phyloP scores from a whole-genome alignment of 2,888 invertebrate species.

The Epirrhoe alternata region DNA sequence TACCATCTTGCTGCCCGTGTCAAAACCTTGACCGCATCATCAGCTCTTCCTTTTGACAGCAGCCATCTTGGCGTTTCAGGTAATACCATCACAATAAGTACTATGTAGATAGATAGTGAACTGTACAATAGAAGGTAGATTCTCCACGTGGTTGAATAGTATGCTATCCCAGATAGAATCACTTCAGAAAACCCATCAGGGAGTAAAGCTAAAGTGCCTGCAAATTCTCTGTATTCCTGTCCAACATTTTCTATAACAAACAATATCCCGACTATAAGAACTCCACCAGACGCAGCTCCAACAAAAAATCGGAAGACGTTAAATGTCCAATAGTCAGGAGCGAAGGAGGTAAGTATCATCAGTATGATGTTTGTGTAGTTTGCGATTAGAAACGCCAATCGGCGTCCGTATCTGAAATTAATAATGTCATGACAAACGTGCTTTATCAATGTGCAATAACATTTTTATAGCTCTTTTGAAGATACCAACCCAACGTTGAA shows the following conservation, averaged over 20 bases:
- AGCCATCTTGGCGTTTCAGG: conserved; percentile 69
- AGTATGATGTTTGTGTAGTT: conserved; percentile 87
- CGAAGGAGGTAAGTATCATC: conserved; percentile 87
- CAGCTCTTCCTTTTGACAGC: conserved; percentile 55
- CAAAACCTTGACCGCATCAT: conserved; percentile 53
- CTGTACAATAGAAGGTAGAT: conserved; percentile 53
- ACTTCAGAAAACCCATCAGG: conserved; percentile 61
- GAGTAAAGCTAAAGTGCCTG: conserved; percentile 54
- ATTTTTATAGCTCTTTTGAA: too few relatives aligned
- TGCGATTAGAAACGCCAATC: conserved; percentile 87
- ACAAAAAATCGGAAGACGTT: conserved; percentile 86
- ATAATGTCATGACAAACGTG: too few relatives aligned
- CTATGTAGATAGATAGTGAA: conserved; percentile 49
- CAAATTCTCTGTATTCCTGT: conserved; percentile 70
- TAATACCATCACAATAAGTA: conserved; percentile 49
- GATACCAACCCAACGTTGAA: too few relatives aligned
- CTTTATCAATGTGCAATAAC: too few relatives aligned
- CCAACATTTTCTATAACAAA: conserved; percentile 87
- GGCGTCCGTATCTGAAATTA: conserved; percentile 61
- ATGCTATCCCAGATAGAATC: conserved; percentile 58
- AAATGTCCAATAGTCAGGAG: conserved; percentile 85
- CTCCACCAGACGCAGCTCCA: conserved; percentile 90
- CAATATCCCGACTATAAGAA: conserved; percentile 83
- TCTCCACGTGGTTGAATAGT: conserved; percentile 59
- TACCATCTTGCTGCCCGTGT: conserved; percentile 57